These are phyloP conservation scores for Papilio xuthus DNA, from an alignment of 1,140 invertebrate species.

Conservation along the genomic window DNA sequence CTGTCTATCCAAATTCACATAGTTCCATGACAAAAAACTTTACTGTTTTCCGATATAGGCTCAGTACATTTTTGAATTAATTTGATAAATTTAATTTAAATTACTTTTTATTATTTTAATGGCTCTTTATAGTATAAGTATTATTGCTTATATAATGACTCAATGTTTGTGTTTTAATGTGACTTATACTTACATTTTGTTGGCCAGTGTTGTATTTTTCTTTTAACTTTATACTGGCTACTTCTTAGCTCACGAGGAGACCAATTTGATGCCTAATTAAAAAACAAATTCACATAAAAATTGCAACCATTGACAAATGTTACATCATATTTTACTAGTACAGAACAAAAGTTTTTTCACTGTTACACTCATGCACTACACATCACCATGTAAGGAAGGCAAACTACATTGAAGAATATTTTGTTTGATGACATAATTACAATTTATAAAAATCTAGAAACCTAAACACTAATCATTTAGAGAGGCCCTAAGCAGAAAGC, in stretches of 20 bases:
- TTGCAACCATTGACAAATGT: background rate
- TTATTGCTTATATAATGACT: background rate
- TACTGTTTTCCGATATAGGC: no score
- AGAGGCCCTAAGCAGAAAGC: constrained; percentile 38
- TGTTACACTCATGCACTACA: constrained; percentile 18
- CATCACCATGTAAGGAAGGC: background rate
- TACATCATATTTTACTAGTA: background rate
- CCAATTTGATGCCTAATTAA: constrained; percentile 71
- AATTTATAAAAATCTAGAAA: background rate
- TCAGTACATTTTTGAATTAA: no score
- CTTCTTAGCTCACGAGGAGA: constrained; percentile 75
- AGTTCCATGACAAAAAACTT: no score
- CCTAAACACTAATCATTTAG: constrained; percentile 34
- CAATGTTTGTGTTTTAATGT: background rate
- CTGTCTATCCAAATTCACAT: no score
- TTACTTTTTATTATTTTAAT: no score
- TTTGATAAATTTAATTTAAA: no score
- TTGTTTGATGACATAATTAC: background rate
- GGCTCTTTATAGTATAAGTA: no score
- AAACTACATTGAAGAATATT: constrained; percentile 1
- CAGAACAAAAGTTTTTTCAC: background rate
- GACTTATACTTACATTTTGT: constrained; percentile 70
- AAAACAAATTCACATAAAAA: constrained; percentile 38
- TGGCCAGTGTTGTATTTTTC: constrained; percentile 79
- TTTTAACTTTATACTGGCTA: constrained; percentile 79